Percentiles rank a stretch among this genome's conserved stretches.
Evolutionary conservation across 2,113 vertebrate genomes (phyloP).

Genomic region (Zosterops japonicus): DNA sequence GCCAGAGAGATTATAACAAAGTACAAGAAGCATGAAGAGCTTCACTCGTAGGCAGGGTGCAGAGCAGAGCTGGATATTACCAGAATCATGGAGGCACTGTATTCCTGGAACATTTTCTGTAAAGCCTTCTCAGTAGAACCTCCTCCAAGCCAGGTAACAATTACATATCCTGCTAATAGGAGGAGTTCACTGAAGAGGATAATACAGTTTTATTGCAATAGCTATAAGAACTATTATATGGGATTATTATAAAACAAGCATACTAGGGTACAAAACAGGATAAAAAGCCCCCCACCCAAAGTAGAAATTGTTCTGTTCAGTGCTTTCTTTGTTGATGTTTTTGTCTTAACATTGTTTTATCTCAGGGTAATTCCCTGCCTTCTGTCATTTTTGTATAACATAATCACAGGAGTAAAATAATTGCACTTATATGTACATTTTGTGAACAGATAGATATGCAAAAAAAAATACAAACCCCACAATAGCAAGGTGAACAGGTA

Average conservation of each 20-base stretch:
- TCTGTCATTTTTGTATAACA: neutral
- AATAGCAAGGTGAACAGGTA: neutral
- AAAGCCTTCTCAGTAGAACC: neutral
- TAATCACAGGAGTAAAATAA: neutral
- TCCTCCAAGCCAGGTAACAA: neutral
- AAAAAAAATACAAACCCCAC: neutral
- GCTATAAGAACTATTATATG: neutral
- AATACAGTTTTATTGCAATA: neutral
- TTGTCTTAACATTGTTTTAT: neutral
- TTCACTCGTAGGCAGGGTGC: neutral
- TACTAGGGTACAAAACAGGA: neutral
- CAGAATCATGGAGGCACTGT: neutral
- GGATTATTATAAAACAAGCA: neutral
- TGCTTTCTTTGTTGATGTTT: neutral
- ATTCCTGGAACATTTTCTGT: neutral
- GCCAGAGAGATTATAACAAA: slow-evolving; percentile 63
- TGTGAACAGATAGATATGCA: slow-evolving; percentile 1
- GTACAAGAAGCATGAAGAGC: slow-evolving; percentile 49
- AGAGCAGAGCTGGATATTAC: neutral
- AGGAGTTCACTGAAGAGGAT: neutral
- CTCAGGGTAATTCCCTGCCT: slow-evolving; percentile 27
- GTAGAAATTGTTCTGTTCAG: slow-evolving; percentile 1
- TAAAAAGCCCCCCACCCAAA: neutral
- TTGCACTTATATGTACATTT: neutral
- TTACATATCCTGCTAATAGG: neutral